Evolutionary conservation across 2,888 invertebrate species (phyloP), one percentile per base, ranked within the genome.

Genomic region (Volucella inflata): DNA sequence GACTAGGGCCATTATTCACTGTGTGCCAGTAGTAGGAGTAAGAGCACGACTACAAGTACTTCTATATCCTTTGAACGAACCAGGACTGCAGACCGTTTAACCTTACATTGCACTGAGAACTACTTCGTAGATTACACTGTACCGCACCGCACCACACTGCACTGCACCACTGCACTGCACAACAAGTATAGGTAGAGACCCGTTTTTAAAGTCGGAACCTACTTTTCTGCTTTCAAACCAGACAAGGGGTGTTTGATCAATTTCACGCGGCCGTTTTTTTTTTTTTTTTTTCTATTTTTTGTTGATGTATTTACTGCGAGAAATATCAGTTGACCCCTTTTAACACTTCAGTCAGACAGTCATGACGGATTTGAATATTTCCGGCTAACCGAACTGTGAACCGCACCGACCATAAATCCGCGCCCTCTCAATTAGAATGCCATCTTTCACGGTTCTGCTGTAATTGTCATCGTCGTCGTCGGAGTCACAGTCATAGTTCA

Each of bases 221-320:
- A 64, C 38, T 51, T 46, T 65, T 71, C 40, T 30, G 30, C 30
- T 30, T 30, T 30, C 21, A 65, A 46, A 55, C 44, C 17, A 12
- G 10, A 14, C 17, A 12, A 8, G 12, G 14, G 70, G 55, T 84
- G 79, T 84, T 84, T 84, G 79, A 84, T 84, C 83, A 84, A 84
- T 84, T 84, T 64, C 40, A 68, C 62, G 36, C 17, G 50, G 2
- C 42, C 44, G 8, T 44, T 51, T 21, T 42, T 17, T 12, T 51
- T 16, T 17, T 16, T 14, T 10, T 14, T 51, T 51, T 14, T 2
- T n/a, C n/a, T n/a, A n/a, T 42, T 12, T 53, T 44, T 42, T n/a
- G 2, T 38, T 8, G 12, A 40, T n/a, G 0, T 9, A 3, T 44
- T 12, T 11, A 11, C 16, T 2, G 6, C 4, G 30, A 16, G 40